Percentiles rank a stretch among this genome's conserved stretches.
These are phyloP conservation scores for Polypterus senegalus DNA, from an alignment of 2,113 vertebrate species.

Conservation along the genomic window DNA sequence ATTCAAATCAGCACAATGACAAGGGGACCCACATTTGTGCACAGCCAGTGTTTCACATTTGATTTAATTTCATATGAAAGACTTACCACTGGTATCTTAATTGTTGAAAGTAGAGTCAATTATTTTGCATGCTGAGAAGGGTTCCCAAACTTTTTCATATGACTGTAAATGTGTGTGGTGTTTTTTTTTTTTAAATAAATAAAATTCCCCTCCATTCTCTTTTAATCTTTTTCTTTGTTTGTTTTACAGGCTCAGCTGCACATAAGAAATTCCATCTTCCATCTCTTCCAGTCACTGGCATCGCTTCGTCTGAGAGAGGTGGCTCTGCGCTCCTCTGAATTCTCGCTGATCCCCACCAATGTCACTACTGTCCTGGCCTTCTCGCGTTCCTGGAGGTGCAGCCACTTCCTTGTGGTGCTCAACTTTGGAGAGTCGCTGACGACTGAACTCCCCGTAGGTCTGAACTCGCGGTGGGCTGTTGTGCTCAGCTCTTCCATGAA, in stretches of 20 bases:
- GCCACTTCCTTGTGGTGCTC: slow-evolving; percentile 44
- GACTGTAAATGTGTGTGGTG: no score
- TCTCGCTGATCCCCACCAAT: slow-evolving; percentile 42
- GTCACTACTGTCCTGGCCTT: slow-evolving; percentile 36
- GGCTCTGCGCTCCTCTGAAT: slow-evolving; percentile 39
- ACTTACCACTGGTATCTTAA: no score
- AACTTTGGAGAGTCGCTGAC: slow-evolving; percentile 34
- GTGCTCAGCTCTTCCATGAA: slow-evolving; percentile 39
- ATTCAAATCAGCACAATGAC: no score
- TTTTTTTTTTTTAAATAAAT: no score
- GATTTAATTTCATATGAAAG: no score
- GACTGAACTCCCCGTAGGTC: slow-evolving; percentile 25
- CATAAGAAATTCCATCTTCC: neutral
- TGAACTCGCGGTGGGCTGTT: slow-evolving; percentile 38
- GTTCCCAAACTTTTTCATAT: no score
- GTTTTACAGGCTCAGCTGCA: slow-evolving; percentile 1
- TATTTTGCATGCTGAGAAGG: no score
- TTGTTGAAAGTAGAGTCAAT: no score
- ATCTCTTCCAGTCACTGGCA: slow-evolving; percentile 42
- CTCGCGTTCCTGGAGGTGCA: slow-evolving; percentile 50
- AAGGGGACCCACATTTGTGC: no score
- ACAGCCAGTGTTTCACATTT: no score
- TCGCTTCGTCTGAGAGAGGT: slow-evolving; percentile 38
- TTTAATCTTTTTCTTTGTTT: slow-evolving; percentile 6
- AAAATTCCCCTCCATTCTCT: neutral